phyloP scores from a whole-genome alignment of 1,140 invertebrate genomes.

The Panagrolaimus sp. region DNA sequence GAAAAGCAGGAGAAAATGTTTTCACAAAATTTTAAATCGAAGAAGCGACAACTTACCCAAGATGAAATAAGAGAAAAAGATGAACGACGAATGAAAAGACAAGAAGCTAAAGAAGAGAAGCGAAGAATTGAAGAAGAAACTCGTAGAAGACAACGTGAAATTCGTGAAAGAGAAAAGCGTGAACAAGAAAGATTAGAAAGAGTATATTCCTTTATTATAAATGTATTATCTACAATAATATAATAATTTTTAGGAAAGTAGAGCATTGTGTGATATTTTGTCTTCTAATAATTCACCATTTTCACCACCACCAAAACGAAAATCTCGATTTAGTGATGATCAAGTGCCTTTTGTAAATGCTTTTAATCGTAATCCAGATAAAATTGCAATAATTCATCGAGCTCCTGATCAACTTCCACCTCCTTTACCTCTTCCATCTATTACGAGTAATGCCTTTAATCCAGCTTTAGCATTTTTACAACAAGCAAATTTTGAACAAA shows the following conservation, averaged over 20 bases:
- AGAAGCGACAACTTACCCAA: not conserved
- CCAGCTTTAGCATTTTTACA: not conserved
- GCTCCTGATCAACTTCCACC: not conserved
- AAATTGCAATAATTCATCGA: not conserved
- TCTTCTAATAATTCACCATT: not conserved
- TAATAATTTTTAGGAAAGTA: not conserved
- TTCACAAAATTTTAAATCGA: slow-evolving; percentile 2
- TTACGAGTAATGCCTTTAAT: not conserved
- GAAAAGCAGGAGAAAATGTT: slow-evolving; percentile 4
- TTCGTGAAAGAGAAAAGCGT: slow-evolving; percentile 5
- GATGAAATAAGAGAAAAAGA: slow-evolving; percentile 1
- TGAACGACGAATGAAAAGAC: slow-evolving; percentile 3
- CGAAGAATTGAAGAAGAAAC: slow-evolving; percentile 1
- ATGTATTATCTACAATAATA: not conserved
- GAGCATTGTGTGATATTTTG: not conserved
- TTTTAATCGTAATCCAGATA: not conserved
- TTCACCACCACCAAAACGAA: not conserved
- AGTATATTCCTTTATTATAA: not conserved
- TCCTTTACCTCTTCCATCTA: not conserved
- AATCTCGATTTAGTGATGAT: slow-evolving; percentile 9
- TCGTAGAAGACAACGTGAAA: slow-evolving; percentile 5
- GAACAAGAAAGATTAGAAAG: not conserved
- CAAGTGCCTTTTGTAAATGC: not conserved
- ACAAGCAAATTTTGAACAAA: not conserved
- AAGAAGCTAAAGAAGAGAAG: slow-evolving; percentile 6